phyloP scores from a whole-genome alignment of 2,797 vertebrate species.

The Xenops minutus region DNA sequence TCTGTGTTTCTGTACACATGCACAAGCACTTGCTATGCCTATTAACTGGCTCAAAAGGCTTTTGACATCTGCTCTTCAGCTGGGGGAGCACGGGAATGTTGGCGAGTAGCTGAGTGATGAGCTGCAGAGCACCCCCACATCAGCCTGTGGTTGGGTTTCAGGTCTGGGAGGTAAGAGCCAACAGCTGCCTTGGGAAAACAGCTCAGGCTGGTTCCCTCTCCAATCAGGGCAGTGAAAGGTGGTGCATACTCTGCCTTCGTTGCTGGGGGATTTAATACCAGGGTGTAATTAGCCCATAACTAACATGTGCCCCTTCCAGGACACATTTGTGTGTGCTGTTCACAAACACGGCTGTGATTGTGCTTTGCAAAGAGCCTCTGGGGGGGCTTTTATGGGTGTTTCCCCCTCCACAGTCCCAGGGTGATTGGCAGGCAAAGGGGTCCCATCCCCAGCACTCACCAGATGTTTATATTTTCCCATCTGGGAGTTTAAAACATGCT shows the following conservation, averaged over 20 bases:
- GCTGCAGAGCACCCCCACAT: not conserved
- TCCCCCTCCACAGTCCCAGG: not conserved
- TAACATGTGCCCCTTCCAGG: not conserved
- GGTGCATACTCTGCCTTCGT: not conserved
- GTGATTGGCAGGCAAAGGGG: not conserved
- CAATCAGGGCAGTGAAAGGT: not conserved
- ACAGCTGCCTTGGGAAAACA: not conserved
- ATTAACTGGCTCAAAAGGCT: not conserved
- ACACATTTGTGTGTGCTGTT: accelerated
- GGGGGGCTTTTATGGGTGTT: not conserved
- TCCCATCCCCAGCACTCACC: not conserved
- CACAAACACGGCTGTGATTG: not conserved
- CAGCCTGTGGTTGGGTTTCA: not conserved
- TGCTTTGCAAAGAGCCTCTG: not conserved
- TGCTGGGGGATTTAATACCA: not conserved
- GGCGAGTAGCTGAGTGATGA: not conserved
- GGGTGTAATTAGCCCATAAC: not conserved
- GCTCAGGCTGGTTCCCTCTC: not conserved
- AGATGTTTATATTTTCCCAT: accelerated
- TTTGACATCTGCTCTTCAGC: not conserved
- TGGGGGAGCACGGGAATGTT: not conserved
- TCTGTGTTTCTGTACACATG: not conserved
- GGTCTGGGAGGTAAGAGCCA: not conserved
- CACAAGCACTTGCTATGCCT: not conserved
- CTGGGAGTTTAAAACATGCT: accelerated